A percentile compares a stretch with the other conserved stretches of the same genome.
Evolutionary conservation across 2,797 vertebrate species (phyloP).

Genomic region (Myioborus melanocephalus): DNA sequence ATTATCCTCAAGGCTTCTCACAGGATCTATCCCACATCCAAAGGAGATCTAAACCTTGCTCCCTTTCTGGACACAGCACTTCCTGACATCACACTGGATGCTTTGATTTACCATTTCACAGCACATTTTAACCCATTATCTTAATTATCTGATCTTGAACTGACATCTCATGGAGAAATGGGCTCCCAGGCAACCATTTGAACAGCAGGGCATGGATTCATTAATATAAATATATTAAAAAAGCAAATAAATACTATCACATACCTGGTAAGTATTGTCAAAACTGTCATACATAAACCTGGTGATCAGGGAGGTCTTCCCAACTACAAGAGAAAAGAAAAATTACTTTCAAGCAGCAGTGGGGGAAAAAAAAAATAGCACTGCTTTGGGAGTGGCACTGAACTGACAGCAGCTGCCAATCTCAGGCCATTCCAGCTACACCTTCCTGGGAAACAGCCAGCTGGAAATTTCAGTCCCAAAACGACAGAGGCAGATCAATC

Average conservation of each 20-base stretch:
- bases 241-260: not conserved
- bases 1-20: not conserved
- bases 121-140: not conserved
- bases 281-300: slow-evolving; percentile 75
- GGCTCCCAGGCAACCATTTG: not conserved
- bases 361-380: not conserved
- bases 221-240: not conserved
- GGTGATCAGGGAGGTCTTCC: slow-evolving; percentile 71
- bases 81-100: not conserved
- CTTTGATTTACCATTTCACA: not conserved
- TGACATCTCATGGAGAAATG: not conserved
- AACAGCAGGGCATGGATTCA: not conserved
- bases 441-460: not conserved
- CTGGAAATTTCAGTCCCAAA: not conserved
- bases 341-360: slow-evolving; percentile 6
- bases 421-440: not conserved
- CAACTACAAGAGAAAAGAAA: slow-evolving; percentile 48
- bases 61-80: not conserved
- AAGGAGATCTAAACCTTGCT: not conserved
- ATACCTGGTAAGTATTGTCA: slow-evolving; percentile 73
- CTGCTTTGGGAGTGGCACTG: not conserved
- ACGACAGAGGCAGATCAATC: not conserved
- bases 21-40: not conserved
- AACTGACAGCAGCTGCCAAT: not conserved
- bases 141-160: not conserved